Evolutionary conservation across 2,113 vertebrate species (phyloP).

Genomic region (Rhinolophus sinicus): DNA sequence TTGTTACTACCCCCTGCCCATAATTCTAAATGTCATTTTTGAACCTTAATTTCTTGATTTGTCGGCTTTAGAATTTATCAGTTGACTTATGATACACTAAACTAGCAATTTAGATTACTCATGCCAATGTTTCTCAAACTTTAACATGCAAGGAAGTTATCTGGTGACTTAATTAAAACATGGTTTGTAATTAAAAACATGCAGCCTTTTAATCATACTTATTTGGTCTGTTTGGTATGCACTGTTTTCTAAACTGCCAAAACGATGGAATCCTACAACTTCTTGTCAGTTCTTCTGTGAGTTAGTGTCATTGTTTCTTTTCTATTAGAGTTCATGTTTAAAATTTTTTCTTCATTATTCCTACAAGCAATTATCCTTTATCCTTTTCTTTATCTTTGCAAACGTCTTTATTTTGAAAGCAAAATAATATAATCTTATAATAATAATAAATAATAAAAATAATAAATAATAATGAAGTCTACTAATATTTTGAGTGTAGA

Average conservation of each 20-base stretch:
- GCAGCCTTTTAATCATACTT: background rate
- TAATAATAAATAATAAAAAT: too few relatives aligned
- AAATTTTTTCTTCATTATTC: background rate
- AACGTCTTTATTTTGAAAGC: background rate
- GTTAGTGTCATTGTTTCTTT: background rate
- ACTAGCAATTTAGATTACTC: background rate
- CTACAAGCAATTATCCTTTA: background rate
- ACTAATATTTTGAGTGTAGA: background rate
- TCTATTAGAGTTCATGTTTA: background rate
- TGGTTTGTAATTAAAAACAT: background rate
- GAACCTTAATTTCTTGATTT: constrained; percentile 3
- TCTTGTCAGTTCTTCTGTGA: background rate
- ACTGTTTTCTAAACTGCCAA: background rate
- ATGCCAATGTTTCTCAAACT: background rate
- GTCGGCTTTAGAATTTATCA: background rate
- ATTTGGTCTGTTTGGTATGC: background rate
- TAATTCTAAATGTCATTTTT: constrained; percentile 10
- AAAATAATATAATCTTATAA: too few relatives aligned
- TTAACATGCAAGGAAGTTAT: background rate
- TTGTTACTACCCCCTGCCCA: background rate
- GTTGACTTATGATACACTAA: background rate
- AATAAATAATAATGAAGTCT: too few relatives aligned
- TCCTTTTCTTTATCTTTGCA: background rate
- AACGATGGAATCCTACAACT: background rate
- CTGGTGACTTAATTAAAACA: background rate